Evolutionary conservation across 35 echinoderm and acorn worm species (phyloP).

Genomic region (Stichopus chloronotus): DNA sequence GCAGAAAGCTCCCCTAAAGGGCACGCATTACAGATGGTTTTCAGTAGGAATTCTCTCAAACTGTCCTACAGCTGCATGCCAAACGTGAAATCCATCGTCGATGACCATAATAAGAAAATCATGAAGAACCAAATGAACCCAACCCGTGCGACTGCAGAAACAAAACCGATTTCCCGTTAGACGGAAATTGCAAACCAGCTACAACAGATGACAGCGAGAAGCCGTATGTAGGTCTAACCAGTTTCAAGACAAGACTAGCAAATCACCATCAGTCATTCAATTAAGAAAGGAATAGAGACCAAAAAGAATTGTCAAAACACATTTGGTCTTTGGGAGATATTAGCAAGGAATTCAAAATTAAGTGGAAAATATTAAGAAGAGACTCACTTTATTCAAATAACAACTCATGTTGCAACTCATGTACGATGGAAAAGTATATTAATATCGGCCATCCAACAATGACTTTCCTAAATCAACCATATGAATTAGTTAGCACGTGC

Average conservation of each 20-base stretch:
- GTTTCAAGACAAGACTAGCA: background rate
- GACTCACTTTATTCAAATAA: too few species aligned
- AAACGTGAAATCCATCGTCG: background rate
- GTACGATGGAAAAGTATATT: background rate
- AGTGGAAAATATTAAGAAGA: too few species aligned
- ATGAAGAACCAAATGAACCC: background rate
- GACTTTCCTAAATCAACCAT: background rate
- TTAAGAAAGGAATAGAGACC: too few species aligned
- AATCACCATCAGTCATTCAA: too few species aligned
- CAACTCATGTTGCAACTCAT: background rate
- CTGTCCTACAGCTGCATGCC: conserved; percentile 13
- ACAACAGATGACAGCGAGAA: background rate
- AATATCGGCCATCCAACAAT: background rate
- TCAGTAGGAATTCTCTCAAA: background rate
- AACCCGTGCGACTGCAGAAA: background rate
- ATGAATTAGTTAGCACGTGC: too few species aligned
- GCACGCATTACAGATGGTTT: background rate
- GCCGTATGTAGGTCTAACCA: background rate
- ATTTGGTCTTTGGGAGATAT: background rate
- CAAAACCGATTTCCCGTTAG: background rate
- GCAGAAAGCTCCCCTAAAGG: too few species aligned
- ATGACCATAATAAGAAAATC: background rate
- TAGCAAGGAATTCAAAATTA: too few species aligned
- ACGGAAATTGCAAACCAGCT: background rate
- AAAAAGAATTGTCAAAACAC: background rate